Evolutionary conservation across 2,888 invertebrate genomes (phyloP).

Genomic region (Myathropa florea): DNA sequence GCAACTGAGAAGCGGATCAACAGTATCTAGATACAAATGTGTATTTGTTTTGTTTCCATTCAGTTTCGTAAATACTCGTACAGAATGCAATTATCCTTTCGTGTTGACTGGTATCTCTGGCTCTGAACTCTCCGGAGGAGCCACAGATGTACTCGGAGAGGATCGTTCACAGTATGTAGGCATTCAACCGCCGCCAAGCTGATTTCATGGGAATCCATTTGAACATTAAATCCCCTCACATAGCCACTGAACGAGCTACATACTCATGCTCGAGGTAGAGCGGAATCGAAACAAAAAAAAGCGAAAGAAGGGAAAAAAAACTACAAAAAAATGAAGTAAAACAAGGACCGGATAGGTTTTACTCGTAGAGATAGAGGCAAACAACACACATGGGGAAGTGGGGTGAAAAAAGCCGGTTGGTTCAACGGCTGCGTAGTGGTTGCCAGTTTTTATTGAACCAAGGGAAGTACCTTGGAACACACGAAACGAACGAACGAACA

Average conservation of each 20-base stretch:
- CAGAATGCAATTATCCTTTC: not conserved
- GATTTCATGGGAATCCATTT: conserved; percentile 43
- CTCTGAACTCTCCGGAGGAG: not conserved
- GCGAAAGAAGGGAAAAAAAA: not conserved
- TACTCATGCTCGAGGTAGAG: not conserved
- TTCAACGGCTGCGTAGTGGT: conserved; percentile 57
- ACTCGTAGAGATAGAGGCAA: conserved; percentile 29
- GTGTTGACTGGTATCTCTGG: not conserved
- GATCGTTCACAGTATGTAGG: conserved; percentile 13
- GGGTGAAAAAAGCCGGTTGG: conserved; percentile 70
- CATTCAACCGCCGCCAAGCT: conserved; percentile 21
- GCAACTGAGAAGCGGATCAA: conserved; percentile 9
- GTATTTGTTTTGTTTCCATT: conserved; percentile 1
- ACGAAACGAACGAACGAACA: not conserved
- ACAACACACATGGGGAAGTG: conserved; percentile 57
- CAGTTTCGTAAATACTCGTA: not conserved
- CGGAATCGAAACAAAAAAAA: not conserved
- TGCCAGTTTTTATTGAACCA: not conserved
- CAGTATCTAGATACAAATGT: conserved; percentile 8
- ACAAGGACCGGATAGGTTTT: not conserved
- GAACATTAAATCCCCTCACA: conserved; percentile 25
- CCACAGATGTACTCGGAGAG: conserved; percentile 3
- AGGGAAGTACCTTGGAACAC: conserved; percentile 16
- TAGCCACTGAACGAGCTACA: conserved; percentile 2
- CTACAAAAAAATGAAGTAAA: not conserved